Conservation (phyloP, 2,113 vertebrate species). For the Ictidomys tridecemlineatus region DNA sequence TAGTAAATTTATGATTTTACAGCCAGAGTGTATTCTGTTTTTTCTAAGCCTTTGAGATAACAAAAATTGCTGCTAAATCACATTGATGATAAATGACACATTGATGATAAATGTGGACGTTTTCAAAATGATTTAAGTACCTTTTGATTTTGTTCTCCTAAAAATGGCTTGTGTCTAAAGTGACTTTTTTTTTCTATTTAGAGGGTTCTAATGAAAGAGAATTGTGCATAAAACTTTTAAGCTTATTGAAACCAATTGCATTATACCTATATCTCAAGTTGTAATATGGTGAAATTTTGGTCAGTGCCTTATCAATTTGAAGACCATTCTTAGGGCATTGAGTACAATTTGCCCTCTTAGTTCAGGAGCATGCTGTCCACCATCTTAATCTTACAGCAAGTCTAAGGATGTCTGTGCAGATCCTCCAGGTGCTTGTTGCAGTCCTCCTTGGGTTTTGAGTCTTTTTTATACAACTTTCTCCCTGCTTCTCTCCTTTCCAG, state of each 20-base stretch:
- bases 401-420: background rate
- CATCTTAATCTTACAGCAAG: constrained; percentile 21
- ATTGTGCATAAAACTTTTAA: accelerated
- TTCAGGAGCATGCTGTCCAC: background rate
- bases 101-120: constrained; percentile 12
- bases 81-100: background rate
- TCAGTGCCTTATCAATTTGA: constrained; percentile 86
- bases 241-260: background rate
- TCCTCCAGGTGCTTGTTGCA: background rate
- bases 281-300: constrained; percentile 50
- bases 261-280: background rate
- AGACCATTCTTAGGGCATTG: constrained; percentile 77
- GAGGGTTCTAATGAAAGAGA: constrained; percentile 52
- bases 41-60: constrained; percentile 44
- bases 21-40: constrained; percentile 52
- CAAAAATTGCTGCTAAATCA: constrained; percentile 54
- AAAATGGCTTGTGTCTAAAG: constrained; percentile 78
- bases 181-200: background rate
- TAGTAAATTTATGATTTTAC: background rate
- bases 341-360: background rate
- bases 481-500: background rate
- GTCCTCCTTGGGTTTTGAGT: background rate
- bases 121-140: constrained; percentile 49
- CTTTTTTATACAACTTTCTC: background rate
- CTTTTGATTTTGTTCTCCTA: constrained; percentile 40